Evolutionary conservation across 1,140 invertebrate genomes (phyloP), one percentile per base, ranked within the genome.

Genomic region (Cyrtorhinus lividipennis): DNA sequence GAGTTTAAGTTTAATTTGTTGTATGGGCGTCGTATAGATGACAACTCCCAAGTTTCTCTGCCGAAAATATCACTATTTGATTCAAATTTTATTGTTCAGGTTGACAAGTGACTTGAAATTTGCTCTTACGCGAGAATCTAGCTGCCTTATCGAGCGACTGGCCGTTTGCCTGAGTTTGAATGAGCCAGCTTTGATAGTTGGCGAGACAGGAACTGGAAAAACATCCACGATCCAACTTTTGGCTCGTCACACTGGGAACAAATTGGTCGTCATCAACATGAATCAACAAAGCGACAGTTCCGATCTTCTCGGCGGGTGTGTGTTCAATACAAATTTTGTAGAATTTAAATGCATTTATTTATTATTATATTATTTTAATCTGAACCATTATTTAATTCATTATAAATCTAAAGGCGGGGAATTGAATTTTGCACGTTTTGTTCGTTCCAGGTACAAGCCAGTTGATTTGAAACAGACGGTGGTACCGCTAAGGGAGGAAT

Each of bases 161-260:
- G 83, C 86, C 10, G 85, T 85, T 62, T 90, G 88, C 72, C 81
- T 98, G 0, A 76, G 75, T 1, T 80, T 87, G 58, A 83, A 84
- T 38, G 96, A 99, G 74, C 91, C 95, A 0, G 89, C 98, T 1
- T 75, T 99, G 8, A 75, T 99, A 3, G 93, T 98, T 0, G 97
- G 97, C 56, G 97, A 99, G 77, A 99, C 96, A 0, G 97, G 96
- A 48, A 95, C 92, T 13, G 96, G 97, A 12, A 99, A 99, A 78
- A 99, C 97, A 0, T 91, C 91, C n/a, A 84, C 88, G 0, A 81
- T 99, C 26, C 96, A 99, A 72, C 93, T 90, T 73, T 75, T 99
- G 20, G 92, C 95, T 0, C 79, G 85, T 66, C 82, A 86, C 65
- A 84, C 87, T 0, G 85, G 88, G 13, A 83, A 92, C 66, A 88